Evolutionary conservation across 2,797 vertebrate genomes (phyloP).

Genomic region (Acanthurus tractus): DNA sequence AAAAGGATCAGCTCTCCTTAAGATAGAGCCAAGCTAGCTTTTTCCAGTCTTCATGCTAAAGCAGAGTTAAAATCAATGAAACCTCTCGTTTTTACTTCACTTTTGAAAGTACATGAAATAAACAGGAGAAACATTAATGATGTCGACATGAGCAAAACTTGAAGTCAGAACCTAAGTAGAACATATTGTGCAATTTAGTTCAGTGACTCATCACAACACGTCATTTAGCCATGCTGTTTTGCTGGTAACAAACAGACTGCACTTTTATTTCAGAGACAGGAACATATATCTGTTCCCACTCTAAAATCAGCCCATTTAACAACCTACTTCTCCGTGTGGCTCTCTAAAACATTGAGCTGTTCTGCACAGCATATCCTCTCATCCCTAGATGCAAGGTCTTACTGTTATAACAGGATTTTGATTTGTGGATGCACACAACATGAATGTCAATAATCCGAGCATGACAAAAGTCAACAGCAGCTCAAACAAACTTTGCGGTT

Average conservation of each 20-base stretch:
- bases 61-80: too few relatives aligned
- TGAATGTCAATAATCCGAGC: constrained; percentile 51
- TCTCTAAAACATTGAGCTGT: constrained; percentile 16
- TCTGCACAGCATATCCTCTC: constrained; percentile 21
- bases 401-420: constrained; percentile 21
- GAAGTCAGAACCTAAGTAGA: neutral
- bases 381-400: neutral
- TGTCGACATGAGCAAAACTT: neutral
- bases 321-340: neutral
- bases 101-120: too few relatives aligned
- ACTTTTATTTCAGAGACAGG: constrained; percentile 10
- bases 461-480: constrained; percentile 44
- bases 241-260: constrained; percentile 35
- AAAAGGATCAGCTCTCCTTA: too few relatives aligned
- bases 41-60: too few relatives aligned
- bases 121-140: too few relatives aligned
- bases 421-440: constrained; percentile 27
- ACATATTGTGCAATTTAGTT: neutral
- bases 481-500: constrained; percentile 47
- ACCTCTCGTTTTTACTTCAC: too few relatives aligned
- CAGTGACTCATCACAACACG: constrained; percentile 19
- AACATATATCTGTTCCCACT: neutral
- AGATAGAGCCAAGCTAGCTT: too few relatives aligned
- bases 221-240: constrained; percentile 29
- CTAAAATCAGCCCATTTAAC: neutral